Conservation (phyloP, 2,888 invertebrate genomes). For the Plagiodera versicolora region DNA sequence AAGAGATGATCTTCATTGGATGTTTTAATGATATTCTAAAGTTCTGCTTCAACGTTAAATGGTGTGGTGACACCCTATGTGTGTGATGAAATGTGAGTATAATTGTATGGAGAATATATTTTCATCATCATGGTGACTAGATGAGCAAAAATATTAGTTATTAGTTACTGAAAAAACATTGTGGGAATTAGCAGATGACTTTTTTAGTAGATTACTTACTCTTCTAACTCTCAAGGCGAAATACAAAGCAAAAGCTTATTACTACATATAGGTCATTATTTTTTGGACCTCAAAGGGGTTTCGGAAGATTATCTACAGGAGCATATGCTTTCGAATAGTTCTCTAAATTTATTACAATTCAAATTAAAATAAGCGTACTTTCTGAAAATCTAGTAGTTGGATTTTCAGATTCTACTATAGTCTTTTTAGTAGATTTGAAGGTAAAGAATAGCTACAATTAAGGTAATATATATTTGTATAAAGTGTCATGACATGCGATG, state of each 20-base stretch:
- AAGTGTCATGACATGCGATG: conserved; percentile 14
- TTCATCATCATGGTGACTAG: no score
- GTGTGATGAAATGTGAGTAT: no score
- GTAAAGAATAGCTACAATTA: conserved; percentile 13
- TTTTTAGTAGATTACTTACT: neutral
- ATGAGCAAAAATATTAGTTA: no score
- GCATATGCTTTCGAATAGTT: neutral
- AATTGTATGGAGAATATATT: no score
- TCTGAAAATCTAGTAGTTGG: neutral
- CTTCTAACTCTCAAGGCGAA: neutral
- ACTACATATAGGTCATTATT: neutral
- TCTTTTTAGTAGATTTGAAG: conserved; percentile 18
- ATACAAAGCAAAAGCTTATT: neutral
- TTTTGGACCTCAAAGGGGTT: neutral
- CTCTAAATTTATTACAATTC: no score
- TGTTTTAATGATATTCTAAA: no score
- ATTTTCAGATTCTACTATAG: conserved; percentile 13
- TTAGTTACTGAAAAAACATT: no score
- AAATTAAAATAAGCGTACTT: neutral
- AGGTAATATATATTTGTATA: neutral
- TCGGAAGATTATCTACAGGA: neutral
- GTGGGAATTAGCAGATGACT: neutral
- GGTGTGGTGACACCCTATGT: no score
- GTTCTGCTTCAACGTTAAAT: no score
- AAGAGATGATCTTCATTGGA: no score